phyloP scores from a whole-genome alignment of 2,797 vertebrate genomes.

The Pipistrellus pipistrellus region DNA sequence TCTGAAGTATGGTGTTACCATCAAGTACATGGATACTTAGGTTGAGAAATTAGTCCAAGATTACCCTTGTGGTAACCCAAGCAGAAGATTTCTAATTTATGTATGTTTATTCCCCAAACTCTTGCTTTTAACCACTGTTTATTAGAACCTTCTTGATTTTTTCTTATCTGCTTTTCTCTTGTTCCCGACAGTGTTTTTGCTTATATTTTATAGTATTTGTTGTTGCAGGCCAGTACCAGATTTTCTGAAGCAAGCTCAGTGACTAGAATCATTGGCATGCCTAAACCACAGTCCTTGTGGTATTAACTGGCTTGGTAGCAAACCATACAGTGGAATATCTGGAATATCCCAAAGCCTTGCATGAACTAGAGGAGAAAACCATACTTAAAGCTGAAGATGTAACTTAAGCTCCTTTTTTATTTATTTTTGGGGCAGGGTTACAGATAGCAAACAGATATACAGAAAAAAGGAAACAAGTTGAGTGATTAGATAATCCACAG shows the following conservation, averaged over 20 bases:
- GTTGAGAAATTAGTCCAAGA: neutral
- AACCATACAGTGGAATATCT: neutral
- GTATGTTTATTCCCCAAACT: neutral
- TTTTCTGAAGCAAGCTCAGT: neutral
- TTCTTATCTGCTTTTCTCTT: neutral
- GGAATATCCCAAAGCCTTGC: neutral
- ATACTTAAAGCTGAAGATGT: constrained; percentile 6
- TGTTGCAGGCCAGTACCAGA: neutral
- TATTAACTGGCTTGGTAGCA: neutral
- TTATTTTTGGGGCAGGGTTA: neutral
- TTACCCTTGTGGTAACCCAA: neutral
- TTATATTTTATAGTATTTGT: constrained; percentile 3
- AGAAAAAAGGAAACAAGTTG: neutral
- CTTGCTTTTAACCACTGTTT: neutral
- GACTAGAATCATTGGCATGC: neutral
- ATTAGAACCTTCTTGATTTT: neutral
- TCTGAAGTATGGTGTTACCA: neutral
- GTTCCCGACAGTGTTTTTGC: neutral
- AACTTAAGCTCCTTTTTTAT: neutral
- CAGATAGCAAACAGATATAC: neutral
- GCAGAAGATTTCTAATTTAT: neutral
- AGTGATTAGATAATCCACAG: constrained; percentile 20
- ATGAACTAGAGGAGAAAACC: neutral
- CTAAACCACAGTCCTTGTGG: neutral
- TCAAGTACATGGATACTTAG: neutral